A percentile compares a stretch with the other conserved stretches of the same genome.
Evolutionary conservation across 2,888 invertebrate species (phyloP).

Genomic region (Rhorus exstirpatorius): DNA sequence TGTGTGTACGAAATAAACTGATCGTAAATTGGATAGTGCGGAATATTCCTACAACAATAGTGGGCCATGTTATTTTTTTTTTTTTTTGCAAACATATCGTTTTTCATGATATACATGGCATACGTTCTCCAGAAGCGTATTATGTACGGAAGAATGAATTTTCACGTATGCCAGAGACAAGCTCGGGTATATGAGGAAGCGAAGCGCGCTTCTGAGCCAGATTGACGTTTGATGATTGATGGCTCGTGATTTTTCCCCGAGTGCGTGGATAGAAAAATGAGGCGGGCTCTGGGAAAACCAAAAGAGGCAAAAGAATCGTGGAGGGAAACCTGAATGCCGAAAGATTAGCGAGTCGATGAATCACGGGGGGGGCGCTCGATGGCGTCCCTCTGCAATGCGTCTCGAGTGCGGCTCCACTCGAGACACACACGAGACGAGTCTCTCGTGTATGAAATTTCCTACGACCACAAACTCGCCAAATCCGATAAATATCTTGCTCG

Average conservation of each 20-base stretch:
- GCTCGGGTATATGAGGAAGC: conserved; percentile 18
- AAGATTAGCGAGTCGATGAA: conserved; percentile 47
- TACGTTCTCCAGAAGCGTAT: conserved; percentile 4
- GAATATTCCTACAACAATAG: too few relatives aligned
- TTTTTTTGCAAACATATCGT: conserved; percentile 7
- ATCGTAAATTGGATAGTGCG: too few relatives aligned
- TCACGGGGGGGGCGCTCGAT: conserved; percentile 21
- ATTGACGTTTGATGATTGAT: conserved; percentile 54
- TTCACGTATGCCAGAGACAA: conserved; percentile 4
- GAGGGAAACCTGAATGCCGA: conserved; percentile 14
- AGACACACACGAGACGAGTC: neutral
- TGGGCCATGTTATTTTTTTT: too few relatives aligned
- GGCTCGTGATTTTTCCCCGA: conserved; percentile 32
- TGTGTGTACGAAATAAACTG: too few relatives aligned
- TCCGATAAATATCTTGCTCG: neutral
- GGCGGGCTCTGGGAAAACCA: neutral
- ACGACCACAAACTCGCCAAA: too few relatives aligned
- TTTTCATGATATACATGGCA: neutral
- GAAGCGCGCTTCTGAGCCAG: conserved; percentile 8
- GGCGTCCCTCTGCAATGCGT: neutral
- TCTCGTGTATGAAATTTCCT: too few relatives aligned
- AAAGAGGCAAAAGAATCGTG: conserved; percentile 2
- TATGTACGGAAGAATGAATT: neutral
- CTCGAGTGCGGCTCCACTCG: conserved; percentile 6
- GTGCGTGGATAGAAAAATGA: conserved; percentile 5